phyloP scores from a whole-genome alignment of 2,888 invertebrate species.

The Drosophila helvetica region DNA sequence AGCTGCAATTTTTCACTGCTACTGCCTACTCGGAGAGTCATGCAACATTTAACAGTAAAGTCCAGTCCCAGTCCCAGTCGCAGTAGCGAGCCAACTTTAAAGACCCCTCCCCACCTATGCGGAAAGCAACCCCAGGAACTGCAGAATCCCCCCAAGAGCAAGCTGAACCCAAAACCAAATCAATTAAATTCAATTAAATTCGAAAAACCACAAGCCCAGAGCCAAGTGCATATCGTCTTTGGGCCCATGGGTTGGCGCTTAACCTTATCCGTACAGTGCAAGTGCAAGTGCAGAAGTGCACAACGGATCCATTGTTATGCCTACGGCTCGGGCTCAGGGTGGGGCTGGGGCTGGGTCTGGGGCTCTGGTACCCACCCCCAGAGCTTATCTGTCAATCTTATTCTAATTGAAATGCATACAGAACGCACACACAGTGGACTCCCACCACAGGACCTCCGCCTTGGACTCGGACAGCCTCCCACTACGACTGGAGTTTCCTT shows the following conservation, averaged over 20 bases:
- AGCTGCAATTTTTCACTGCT: conserved; percentile 70
- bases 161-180: conserved; percentile 48
- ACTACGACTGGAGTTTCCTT: conserved; percentile 29
- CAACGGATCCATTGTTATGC: conserved; percentile 48
- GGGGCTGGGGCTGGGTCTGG: neutral
- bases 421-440: conserved; percentile 22
- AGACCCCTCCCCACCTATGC: conserved; percentile 8
- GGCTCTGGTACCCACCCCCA: conserved; percentile 19
- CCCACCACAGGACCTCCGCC: neutral
- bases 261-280: conserved; percentile 60
- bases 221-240: conserved; percentile 61
- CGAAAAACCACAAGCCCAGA: conserved; percentile 65
- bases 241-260: conserved; percentile 10
- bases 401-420: conserved; percentile 64
- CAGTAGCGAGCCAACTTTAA: conserved; percentile 42
- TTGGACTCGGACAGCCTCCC: neutral
- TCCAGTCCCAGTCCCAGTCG: conserved; percentile 4
- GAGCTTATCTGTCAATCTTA: conserved; percentile 70
- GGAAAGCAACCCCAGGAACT: conserved; percentile 21
- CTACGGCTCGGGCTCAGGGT: neutral
- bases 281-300: conserved; percentile 39
- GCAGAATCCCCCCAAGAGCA: conserved; percentile 15
- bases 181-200: conserved; percentile 79
- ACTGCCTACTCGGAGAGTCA: conserved; percentile 56
- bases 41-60: conserved; percentile 54